Conservation (phyloP, 2,113 vertebrate species). For the Porphyrio hochstetteri region DNA sequence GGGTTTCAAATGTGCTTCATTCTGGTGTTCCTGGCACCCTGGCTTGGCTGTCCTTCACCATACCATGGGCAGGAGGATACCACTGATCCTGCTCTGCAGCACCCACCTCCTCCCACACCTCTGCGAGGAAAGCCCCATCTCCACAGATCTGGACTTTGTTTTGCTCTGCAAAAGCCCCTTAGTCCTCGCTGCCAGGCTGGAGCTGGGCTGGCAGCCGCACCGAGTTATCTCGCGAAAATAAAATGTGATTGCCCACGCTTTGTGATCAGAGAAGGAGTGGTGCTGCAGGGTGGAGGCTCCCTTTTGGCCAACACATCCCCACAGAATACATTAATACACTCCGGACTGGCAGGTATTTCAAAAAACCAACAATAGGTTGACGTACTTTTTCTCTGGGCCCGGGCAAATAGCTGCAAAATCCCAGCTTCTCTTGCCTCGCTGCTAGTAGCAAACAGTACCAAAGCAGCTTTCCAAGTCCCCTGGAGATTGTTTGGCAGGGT, state of each 20-base stretch:
- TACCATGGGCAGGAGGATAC: fast-evolving
- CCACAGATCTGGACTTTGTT: not conserved
- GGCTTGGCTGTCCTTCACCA: not conserved
- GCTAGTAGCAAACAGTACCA: not conserved
- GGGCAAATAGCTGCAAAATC: not conserved
- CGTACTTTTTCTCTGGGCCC: not conserved
- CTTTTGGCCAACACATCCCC: not conserved
- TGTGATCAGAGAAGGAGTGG: conserved; percentile 49
- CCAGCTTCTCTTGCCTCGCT: not conserved
- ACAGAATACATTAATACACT: not conserved
- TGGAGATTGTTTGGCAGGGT: not conserved
- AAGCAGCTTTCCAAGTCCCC: not conserved
- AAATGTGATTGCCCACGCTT: not conserved
- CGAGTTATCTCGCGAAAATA: not conserved
- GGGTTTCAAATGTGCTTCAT: not conserved
- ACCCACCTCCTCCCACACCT: not conserved
- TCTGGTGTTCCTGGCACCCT: not conserved
- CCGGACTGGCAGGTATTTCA: not conserved
- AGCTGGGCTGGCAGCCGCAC: not conserved
- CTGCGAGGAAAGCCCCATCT: too few relatives aligned
- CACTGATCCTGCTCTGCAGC: fast-evolving
- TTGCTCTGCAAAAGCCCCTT: not conserved
- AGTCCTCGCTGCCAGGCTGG: not conserved
- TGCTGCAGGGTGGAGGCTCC: not conserved
- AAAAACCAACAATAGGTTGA: not conserved